Conservation (phyloP, 2,888 invertebrate species). For the Apotomis capreana region DNA sequence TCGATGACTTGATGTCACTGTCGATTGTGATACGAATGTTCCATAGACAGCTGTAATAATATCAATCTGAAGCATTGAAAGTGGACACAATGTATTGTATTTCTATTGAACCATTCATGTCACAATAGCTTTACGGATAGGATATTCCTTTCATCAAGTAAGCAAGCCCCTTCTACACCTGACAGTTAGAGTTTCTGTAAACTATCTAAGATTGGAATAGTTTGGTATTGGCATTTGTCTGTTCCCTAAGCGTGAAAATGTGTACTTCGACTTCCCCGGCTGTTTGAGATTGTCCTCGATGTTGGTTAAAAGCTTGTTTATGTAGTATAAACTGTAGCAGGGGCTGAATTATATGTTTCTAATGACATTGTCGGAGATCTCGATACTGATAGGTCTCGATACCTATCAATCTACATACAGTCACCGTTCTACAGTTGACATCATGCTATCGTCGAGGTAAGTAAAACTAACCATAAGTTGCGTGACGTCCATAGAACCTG, state of each 20-base stretch:
- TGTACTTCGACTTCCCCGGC: background rate
- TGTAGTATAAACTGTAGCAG: background rate
- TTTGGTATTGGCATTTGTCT: conserved; percentile 23
- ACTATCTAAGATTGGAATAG: conserved; percentile 29
- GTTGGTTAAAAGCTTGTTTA: background rate
- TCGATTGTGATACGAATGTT: too few relatives aligned
- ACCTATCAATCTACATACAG: too few relatives aligned
- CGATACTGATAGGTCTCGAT: too few relatives aligned
- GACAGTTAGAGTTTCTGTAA: conserved; percentile 12
- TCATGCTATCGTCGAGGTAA: too few relatives aligned
- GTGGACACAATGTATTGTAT: background rate
- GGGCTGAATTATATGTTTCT: too few relatives aligned
- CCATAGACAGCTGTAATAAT: background rate
- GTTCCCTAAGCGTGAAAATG: conserved; percentile 6
- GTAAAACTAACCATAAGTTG: too few relatives aligned
- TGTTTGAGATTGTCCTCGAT: conserved; percentile 3
- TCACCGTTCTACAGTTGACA: too few relatives aligned
- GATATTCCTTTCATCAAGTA: conserved; percentile 10
- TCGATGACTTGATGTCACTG: too few relatives aligned
- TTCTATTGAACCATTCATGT: conserved; percentile 3
- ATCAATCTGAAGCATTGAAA: background rate
- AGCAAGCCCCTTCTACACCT: conserved; percentile 5
- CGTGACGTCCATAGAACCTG: too few relatives aligned
- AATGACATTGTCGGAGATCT: too few relatives aligned
- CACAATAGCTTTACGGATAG: background rate